Percentiles rank a stretch among this genome's conserved stretches.
Evolutionary conservation across 2,888 invertebrate species (phyloP).

Genomic region (Drosophila trichaetosa): DNA sequence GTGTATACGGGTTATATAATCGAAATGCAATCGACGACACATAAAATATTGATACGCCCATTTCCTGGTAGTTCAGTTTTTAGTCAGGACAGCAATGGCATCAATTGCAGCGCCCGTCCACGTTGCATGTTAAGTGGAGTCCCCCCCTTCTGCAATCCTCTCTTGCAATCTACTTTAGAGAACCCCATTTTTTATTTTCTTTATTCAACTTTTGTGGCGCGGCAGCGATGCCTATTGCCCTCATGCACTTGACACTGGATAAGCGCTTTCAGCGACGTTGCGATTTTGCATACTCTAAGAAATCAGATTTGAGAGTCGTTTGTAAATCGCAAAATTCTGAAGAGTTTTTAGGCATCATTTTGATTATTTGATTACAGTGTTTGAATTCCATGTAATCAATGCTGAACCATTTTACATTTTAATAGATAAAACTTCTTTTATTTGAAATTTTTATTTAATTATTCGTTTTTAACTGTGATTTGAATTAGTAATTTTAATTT

Average conservation of each 20-base stretch:
- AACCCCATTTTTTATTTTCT: not conserved
- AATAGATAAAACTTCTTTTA: not conserved
- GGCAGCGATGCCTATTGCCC: slow-evolving; percentile 35
- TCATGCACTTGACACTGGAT: slow-evolving; percentile 74
- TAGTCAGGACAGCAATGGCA: slow-evolving; percentile 33
- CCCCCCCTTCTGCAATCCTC: not conserved
- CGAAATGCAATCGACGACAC: slow-evolving; percentile 60
- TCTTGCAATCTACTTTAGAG: not conserved
- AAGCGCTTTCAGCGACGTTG: slow-evolving; percentile 29
- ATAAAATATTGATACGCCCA: slow-evolving; percentile 67
- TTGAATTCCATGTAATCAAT: not conserved
- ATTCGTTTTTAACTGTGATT: not conserved
- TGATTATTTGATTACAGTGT: no score
- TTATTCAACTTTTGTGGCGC: slow-evolving; percentile 1
- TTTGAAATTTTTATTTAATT: no score
- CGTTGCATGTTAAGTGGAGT: slow-evolving; percentile 50
- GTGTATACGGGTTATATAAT: not conserved
- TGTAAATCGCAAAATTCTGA: no score
- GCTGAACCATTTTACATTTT: not conserved
- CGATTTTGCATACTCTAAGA: slow-evolving; percentile 5
- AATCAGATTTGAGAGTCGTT: not conserved
- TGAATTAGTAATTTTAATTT: not conserved
- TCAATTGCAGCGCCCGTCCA: slow-evolving; percentile 27
- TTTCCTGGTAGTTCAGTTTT: slow-evolving; percentile 30
- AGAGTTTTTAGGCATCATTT: no score